A percentile compares a stretch with the other conserved stretches of the same genome.
Conservation (phyloP, 2,113 vertebrate genomes). For the Etia nguti region DNA sequence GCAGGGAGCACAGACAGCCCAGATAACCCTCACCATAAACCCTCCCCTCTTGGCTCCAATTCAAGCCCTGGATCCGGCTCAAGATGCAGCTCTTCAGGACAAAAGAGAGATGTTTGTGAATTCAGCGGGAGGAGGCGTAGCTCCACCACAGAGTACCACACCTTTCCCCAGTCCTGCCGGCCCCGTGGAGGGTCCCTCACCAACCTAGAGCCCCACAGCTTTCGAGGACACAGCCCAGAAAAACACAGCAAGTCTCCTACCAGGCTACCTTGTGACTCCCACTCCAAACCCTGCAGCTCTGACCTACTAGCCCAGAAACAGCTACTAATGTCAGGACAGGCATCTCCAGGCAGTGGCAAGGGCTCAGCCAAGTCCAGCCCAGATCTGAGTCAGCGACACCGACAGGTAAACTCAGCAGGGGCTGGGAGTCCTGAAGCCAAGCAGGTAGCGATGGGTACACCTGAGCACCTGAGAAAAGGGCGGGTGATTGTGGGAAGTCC, state of each 20-base stretch:
- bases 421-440: constrained; percentile 80
- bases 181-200: constrained; percentile 68
- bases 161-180: constrained; percentile 67
- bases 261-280: constrained; percentile 45
- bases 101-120: constrained; percentile 71
- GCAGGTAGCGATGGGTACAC: constrained; percentile 73
- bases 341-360: constrained; percentile 71
- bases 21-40: constrained; percentile 82
- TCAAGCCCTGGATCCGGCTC: constrained; percentile 70
- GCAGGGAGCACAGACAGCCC: constrained; percentile 89
- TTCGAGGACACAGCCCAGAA: constrained; percentile 81
- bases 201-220: constrained; percentile 76
- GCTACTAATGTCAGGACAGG: constrained; percentile 26
- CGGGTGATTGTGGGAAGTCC: constrained; percentile 80
- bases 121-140: constrained; percentile 78
- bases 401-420: constrained; percentile 36
- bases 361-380: constrained; percentile 77
- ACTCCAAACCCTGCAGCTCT: constrained; percentile 32
- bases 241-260: constrained; percentile 79
- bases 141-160: constrained; percentile 83
- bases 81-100: neutral
- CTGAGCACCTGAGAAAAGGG: constrained; percentile 84
- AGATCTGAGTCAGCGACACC: constrained; percentile 84
- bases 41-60: constrained; percentile 70
- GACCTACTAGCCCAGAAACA: constrained; percentile 61